Evolutionary conservation across 2,888 invertebrate genomes (phyloP).

Genomic region (Caprella mutica): DNA sequence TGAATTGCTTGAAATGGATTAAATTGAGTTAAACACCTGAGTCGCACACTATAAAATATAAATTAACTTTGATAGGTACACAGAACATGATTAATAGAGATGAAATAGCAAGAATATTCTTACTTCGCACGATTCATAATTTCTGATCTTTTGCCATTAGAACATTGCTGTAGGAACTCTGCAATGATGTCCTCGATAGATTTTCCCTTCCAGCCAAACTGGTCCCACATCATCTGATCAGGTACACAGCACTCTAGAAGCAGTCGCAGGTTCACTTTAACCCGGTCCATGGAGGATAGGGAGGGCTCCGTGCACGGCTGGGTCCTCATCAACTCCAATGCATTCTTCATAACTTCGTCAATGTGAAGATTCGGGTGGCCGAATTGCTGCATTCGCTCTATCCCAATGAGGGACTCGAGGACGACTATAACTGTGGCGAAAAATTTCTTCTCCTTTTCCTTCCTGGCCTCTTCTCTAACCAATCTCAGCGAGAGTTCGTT

Average conservation of each 20-base stretch:
- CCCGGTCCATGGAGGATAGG: conserved; percentile 26
- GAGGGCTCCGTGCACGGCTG: conserved; percentile 33
- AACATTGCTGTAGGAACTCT: conserved; percentile 30
- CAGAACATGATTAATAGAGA: no score
- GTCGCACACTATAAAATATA: no score
- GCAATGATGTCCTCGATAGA: conserved; percentile 33
- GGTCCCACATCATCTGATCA: conserved; percentile 30
- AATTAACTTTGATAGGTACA: no score
- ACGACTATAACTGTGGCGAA: conserved; percentile 23
- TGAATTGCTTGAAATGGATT: no score
- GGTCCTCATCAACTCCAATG: conserved; percentile 24
- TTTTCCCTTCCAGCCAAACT: conserved; percentile 33
- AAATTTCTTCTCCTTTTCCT: conserved; percentile 17
- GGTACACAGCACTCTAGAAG: conserved; percentile 32
- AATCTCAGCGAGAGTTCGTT: neutral
- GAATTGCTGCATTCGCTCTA: conserved; percentile 18
- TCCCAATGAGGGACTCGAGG: conserved; percentile 24
- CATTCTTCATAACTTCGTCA: conserved; percentile 27
- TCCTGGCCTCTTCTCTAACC: conserved; percentile 13
- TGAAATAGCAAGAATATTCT: no score
- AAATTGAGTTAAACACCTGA: no score
- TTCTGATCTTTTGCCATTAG: no score
- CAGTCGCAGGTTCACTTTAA: conserved; percentile 33
- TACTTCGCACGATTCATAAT: no score
- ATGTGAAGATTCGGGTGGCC: conserved; percentile 25